Conservation (phyloP, 2,888 invertebrate species). For the Drosophila infuscata region DNA sequence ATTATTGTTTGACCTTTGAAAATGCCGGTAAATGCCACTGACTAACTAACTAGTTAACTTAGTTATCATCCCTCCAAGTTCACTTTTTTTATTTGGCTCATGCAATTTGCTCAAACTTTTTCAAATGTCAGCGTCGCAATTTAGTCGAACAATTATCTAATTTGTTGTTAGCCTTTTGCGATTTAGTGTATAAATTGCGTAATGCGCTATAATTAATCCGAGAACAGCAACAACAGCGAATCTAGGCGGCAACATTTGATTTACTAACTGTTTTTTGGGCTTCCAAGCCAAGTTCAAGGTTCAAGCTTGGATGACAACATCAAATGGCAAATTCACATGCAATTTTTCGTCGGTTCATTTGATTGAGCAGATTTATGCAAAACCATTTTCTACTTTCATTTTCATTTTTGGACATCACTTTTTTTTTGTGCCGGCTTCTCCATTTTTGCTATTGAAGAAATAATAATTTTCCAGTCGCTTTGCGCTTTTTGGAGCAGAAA, state of each 20-base stretch:
- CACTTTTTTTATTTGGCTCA: constrained; percentile 12
- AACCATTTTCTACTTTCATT: constrained; percentile 65
- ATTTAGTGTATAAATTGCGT: constrained; percentile 45
- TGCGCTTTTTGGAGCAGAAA: constrained; percentile 82
- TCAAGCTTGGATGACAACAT: constrained; percentile 50
- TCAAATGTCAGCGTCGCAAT: constrained; percentile 72
- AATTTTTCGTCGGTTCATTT: constrained; percentile 47
- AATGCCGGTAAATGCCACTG: constrained; percentile 13
- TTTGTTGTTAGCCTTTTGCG: constrained; percentile 34
- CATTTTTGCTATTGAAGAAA: constrained; percentile 41
- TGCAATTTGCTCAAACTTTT: constrained; percentile 53
- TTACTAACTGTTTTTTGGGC: constrained; percentile 33
- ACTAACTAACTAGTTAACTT: constrained; percentile 7
- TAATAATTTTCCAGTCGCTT: constrained; percentile 69
- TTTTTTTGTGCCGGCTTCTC: constrained; percentile 5
- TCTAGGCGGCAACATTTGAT: constrained; percentile 33
- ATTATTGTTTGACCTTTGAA: constrained; percentile 35
- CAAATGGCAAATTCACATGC: constrained; percentile 79
- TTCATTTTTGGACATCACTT: constrained; percentile 50
- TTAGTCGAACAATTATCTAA: constrained; percentile 64
- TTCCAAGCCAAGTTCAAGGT: constrained; percentile 77
- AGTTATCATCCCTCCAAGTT: constrained; percentile 41
- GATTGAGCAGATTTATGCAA: constrained; percentile 27
- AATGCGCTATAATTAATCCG: constrained; percentile 72
- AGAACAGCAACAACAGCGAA: constrained; percentile 20